Evolutionary conservation across 2,888 invertebrate genomes (phyloP).

Genomic region (Patella pellucida): DNA sequence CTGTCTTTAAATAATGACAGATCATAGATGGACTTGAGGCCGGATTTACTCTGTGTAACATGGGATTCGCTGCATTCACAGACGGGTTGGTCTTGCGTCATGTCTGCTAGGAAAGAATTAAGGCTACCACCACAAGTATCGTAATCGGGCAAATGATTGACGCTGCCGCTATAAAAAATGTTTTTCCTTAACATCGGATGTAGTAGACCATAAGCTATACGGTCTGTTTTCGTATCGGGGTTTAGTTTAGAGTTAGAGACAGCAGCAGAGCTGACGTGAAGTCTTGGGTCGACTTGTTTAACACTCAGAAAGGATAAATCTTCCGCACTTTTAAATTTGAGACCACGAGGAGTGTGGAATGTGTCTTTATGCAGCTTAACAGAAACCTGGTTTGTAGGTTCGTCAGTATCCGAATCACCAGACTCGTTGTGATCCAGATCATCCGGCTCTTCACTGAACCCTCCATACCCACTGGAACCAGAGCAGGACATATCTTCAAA

Average conservation of each 20-base stretch:
- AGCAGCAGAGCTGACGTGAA: conserved; percentile 14
- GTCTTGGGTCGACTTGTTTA: conserved; percentile 1
- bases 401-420: neutral
- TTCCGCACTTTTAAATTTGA: neutral
- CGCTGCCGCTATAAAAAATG: conserved; percentile 88
- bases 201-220: conserved; percentile 24
- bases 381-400: neutral
- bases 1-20: conserved; percentile 44
- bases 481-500: neutral
- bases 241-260: neutral
- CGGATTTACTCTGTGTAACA: conserved; percentile 8
- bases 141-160: conserved; percentile 73
- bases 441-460: neutral
- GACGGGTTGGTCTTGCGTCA: conserved; percentile 29
- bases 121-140: conserved; percentile 26
- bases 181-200: conserved; percentile 88
- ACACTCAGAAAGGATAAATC: neutral
- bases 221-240: neutral
- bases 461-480: conserved; percentile 15
- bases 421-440: neutral
- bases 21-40: conserved; percentile 20
- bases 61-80: conserved; percentile 14
- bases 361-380: neutral
- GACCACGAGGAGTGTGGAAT: neutral
- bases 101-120: conserved; percentile 27